These are phyloP conservation scores for Muntiacus reevesi DNA, from an alignment of 2,113 vertebrate genomes.

Conservation along the genomic window DNA sequence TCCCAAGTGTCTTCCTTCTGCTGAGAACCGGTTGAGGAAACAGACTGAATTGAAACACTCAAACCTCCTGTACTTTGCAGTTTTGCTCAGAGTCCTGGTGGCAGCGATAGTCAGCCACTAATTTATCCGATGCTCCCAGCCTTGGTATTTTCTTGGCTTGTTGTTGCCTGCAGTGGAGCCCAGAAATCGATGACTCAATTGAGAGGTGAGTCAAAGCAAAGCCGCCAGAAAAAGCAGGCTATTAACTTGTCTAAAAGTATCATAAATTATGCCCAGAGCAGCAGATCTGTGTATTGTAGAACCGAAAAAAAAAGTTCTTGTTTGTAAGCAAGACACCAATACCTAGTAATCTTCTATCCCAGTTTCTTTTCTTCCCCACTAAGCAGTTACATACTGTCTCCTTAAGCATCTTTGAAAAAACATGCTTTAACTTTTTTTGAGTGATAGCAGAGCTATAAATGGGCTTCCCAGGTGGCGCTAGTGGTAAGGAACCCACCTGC, in stretches of 20 bases:
- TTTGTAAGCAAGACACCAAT: background rate
- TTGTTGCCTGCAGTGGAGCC: background rate
- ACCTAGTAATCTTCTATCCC: background rate
- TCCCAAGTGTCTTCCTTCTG: background rate
- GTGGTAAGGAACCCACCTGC: background rate
- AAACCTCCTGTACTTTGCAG: background rate
- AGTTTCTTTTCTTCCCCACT: background rate
- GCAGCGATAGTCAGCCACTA: background rate
- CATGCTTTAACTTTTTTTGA: background rate
- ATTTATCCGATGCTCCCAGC: background rate
- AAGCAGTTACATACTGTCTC: background rate
- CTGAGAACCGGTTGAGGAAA: background rate
- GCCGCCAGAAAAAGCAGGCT: background rate
- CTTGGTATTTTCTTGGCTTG: background rate
- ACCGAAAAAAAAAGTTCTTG: background rate
- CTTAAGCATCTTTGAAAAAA: background rate
- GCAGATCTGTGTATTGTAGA: background rate
- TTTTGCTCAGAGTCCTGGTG: background rate
- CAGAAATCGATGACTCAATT: slow-evolving; percentile 17
- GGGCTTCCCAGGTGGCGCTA: background rate
- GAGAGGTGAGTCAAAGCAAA: background rate
- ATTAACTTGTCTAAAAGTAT: background rate
- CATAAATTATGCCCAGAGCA: background rate
- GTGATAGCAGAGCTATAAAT: background rate
- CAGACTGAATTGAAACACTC: background rate